Percentiles rank a stretch among this genome's conserved stretches.
phyloP scores from a whole-genome alignment of 2,113 vertebrate species.

The Syrmaticus mikado region DNA sequence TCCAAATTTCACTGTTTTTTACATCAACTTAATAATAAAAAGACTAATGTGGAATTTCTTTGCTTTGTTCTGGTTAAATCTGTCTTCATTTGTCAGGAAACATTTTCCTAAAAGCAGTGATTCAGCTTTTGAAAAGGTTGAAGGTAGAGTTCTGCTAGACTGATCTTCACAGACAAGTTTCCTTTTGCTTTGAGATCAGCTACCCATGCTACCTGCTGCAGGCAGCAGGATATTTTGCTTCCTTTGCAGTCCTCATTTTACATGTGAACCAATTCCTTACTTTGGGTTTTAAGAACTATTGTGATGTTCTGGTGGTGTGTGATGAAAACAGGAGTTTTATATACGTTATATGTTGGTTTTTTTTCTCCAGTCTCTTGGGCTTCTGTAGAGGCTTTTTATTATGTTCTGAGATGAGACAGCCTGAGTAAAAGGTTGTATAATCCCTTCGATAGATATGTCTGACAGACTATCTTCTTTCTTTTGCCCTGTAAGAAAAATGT shows the following conservation, averaged over 20 bases:
- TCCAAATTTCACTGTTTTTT: not conserved
- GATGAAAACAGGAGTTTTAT: not conserved
- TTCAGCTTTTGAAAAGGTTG: constrained; percentile 42
- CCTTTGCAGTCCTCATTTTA: not conserved
- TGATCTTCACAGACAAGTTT: not conserved
- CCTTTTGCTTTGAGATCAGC: not conserved
- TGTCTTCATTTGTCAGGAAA: constrained; percentile 19
- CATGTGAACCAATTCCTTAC: not conserved
- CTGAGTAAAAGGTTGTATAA: constrained; percentile 14
- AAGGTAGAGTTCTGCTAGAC: not conserved
- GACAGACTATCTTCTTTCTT: not conserved
- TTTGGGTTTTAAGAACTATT: not conserved
- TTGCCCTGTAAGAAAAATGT: constrained; percentile 13
- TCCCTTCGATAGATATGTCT: constrained; percentile 40
- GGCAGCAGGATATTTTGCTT: not conserved
- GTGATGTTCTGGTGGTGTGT: not conserved
- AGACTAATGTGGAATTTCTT: not conserved
- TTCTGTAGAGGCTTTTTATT: constrained; percentile 23
- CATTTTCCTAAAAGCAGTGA: constrained; percentile 3
- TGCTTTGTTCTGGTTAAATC: constrained; percentile 22
- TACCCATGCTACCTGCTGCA: not conserved
- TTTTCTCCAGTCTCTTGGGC: not conserved
- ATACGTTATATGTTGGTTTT: not conserved
- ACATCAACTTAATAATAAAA: not conserved
- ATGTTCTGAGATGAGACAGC: constrained; percentile 20